These are phyloP conservation scores for Dipodomys spectabilis DNA, from an alignment of 2,113 vertebrate genomes.

Conservation along the genomic window DNA sequence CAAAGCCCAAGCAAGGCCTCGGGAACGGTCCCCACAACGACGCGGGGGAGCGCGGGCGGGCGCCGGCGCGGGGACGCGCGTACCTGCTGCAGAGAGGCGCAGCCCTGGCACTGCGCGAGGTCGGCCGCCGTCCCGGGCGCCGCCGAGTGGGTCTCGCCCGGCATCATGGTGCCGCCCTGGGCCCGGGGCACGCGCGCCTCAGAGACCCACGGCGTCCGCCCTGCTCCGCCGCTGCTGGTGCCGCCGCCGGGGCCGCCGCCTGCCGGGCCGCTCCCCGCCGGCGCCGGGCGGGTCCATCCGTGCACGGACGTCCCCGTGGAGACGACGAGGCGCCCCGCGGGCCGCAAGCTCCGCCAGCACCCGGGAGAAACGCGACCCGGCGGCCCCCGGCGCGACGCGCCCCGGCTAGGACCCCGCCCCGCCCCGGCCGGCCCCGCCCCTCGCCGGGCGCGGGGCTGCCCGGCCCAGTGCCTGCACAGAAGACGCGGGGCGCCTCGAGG, in stretches of 20 bases:
- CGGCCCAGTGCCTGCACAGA: not conserved
- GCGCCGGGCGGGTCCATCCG: slow-evolving; percentile 76
- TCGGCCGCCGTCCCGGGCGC: slow-evolving; percentile 87
- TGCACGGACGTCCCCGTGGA: slow-evolving; percentile 68
- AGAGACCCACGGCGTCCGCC: slow-evolving; percentile 55
- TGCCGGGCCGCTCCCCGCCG: slow-evolving; percentile 75
- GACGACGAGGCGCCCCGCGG: not conserved
- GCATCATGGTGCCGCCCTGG: slow-evolving; percentile 91
- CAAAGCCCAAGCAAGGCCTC: not conserved
- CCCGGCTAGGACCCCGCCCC: slow-evolving; percentile 66
- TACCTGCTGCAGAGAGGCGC: slow-evolving; percentile 92
- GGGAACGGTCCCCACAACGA: no score
- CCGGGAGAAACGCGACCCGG: slow-evolving; percentile 10
- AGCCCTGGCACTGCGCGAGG: slow-evolving; percentile 90
- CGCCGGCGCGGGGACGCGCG: not conserved
- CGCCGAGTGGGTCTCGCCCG: slow-evolving; percentile 91
- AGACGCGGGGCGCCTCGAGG: rapidly evolving
- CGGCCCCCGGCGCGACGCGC: slow-evolving; percentile 73
- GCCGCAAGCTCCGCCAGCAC: slow-evolving; percentile 34
- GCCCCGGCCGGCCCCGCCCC: slow-evolving; percentile 50
- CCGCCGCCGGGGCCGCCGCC: slow-evolving; percentile 67
- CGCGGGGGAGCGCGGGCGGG: no score
- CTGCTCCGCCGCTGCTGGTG: not conserved
- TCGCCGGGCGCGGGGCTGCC: not conserved
- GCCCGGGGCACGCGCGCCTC: slow-evolving; percentile 57